Conservation (phyloP, 2,888 invertebrate genomes). For the Acholoe squamosa region DNA sequence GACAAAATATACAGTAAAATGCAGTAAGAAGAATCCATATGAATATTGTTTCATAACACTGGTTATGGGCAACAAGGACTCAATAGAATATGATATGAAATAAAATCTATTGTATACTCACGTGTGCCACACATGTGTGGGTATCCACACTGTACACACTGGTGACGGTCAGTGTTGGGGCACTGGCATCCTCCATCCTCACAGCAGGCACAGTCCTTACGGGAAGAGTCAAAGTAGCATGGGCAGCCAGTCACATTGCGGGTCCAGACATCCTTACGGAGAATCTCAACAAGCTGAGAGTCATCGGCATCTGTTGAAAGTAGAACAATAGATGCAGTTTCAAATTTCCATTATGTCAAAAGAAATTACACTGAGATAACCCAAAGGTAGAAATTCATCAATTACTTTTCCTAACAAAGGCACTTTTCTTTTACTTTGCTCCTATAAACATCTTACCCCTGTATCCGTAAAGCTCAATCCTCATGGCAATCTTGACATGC, state of each 20-base stretch:
- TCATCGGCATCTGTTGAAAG: slow-evolving; percentile 59
- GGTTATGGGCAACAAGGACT: too few relatives aligned
- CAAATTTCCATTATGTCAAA: too few relatives aligned
- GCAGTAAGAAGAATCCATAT: too few relatives aligned
- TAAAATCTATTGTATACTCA: slow-evolving; percentile 37
- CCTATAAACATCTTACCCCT: neutral
- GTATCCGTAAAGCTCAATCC: slow-evolving; percentile 61
- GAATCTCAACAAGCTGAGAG: slow-evolving; percentile 41
- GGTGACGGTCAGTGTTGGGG: slow-evolving; percentile 67
- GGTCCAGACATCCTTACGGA: slow-evolving; percentile 67
- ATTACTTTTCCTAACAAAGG: too few relatives aligned
- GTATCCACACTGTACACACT: slow-evolving; percentile 71
- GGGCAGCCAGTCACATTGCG: slow-evolving; percentile 69
- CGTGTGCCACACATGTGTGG: slow-evolving; percentile 69
- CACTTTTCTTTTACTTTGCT: neutral
- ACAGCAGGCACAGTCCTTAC: slow-evolving; percentile 72
- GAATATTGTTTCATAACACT: too few relatives aligned
- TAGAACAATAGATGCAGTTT: neutral
- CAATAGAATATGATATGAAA: too few relatives aligned
- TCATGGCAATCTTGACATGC: slow-evolving; percentile 42
- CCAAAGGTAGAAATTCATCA: too few relatives aligned
- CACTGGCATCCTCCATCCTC: slow-evolving; percentile 72
- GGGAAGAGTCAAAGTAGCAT: slow-evolving; percentile 67
- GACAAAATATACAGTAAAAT: too few relatives aligned
- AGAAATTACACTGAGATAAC: too few relatives aligned